phyloP scores from a whole-genome alignment of 2,113 vertebrate species.

The Bujurquina vittata region DNA sequence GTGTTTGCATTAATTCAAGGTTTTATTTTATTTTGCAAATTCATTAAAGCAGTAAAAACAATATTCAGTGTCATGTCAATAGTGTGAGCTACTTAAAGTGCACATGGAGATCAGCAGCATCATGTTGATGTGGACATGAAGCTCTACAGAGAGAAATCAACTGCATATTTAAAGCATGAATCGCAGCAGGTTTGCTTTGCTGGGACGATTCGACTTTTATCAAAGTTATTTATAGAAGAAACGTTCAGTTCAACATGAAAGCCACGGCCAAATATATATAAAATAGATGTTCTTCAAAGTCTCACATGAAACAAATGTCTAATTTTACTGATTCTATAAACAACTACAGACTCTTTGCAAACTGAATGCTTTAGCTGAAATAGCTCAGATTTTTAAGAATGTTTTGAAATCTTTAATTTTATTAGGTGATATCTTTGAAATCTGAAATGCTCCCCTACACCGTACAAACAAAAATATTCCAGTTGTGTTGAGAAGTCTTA shows the following conservation, averaged over 20 bases:
- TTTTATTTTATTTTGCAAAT: slow-evolving; percentile 43
- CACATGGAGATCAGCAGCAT: slow-evolving; percentile 14
- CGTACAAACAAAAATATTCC: neutral
- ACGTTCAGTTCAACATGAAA: slow-evolving; percentile 11
- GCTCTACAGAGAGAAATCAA: neutral
- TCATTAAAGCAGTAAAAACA: slow-evolving; percentile 5
- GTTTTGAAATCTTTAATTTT: neutral
- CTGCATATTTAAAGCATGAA: neutral
- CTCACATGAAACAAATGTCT: neutral
- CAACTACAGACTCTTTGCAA: neutral
- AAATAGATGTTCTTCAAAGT: neutral
- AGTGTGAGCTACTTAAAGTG: slow-evolving; percentile 51
- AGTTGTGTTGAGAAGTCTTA: neutral
- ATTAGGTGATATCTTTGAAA: neutral
- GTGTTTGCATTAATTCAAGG: neutral
- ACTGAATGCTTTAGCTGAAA: neutral
- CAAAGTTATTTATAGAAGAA: neutral
- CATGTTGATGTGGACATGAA: slow-evolving; percentile 39
- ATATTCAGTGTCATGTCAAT: slow-evolving; percentile 22
- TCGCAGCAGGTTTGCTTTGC: neutral
- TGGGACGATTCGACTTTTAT: neutral
- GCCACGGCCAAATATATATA: neutral
- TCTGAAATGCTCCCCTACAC: neutral
- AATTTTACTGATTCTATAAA: neutral
- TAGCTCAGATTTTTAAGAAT: neutral